A percentile compares a stretch with the other conserved stretches of the same genome.
Conservation (phyloP, 2,888 invertebrate species). For the Epicampocera succincta region DNA sequence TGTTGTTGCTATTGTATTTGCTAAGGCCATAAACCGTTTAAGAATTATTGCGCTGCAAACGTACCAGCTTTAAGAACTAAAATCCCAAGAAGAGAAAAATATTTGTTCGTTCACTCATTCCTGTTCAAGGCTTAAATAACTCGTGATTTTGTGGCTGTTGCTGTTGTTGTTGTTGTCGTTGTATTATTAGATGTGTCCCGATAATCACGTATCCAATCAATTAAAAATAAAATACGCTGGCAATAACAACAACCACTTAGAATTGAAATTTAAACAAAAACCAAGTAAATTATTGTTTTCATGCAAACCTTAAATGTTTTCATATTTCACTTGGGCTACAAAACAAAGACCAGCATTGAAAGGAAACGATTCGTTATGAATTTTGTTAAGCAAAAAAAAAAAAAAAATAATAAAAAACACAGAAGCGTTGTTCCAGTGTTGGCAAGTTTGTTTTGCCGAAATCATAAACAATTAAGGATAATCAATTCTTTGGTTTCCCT, state of each 20-base stretch:
- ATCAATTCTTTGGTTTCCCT: too few species aligned
- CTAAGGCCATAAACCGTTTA: constrained; percentile 56
- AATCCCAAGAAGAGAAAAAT: neutral
- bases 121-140: constrained; percentile 43
- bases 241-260: constrained; percentile 6
- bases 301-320: constrained; percentile 44
- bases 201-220: constrained; percentile 70
- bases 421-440: too few species aligned
- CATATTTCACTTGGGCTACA: neutral
- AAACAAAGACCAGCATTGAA: constrained; percentile 5
- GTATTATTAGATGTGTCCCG: constrained; percentile 61
- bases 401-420: too few species aligned
- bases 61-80: neutral
- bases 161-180: constrained; percentile 7
- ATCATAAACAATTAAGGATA: too few species aligned
- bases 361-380: neutral
- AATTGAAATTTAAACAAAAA: constrained; percentile 11
- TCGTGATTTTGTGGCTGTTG: constrained; percentile 57
- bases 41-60: constrained; percentile 47
- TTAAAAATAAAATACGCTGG: constrained; percentile 56
- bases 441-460: too few species aligned
- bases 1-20: constrained; percentile 27
- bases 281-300: constrained; percentile 57
- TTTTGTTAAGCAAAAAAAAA: too few species aligned
- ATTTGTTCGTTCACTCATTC: constrained; percentile 20